Conservation (phyloP, 2,797 vertebrate genomes). For the Sphaeramia orbicularis region DNA sequence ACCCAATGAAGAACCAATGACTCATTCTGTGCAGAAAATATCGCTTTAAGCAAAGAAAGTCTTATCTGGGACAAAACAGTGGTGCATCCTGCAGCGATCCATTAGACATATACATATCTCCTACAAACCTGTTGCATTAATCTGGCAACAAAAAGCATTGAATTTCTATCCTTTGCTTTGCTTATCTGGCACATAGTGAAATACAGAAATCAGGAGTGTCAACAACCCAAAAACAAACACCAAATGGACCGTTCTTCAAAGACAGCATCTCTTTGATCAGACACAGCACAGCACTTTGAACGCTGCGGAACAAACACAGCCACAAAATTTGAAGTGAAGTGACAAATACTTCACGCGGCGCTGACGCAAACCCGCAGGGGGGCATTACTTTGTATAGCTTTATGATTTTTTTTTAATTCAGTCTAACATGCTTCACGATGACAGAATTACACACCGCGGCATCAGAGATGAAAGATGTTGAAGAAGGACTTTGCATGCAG, state of each 20-base stretch:
- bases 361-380: conserved; percentile 36
- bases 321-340: conserved; percentile 55
- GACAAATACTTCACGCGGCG: conserved; percentile 67
- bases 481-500: conserved; percentile 11
- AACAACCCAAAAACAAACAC: conserved; percentile 60
- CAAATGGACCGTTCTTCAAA: conserved; percentile 65
- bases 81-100: conserved; percentile 48
- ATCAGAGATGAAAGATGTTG: conserved; percentile 37
- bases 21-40: conserved; percentile 10
- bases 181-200: conserved; percentile 67
- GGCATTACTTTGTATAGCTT: conserved; percentile 38
- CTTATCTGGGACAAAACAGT: conserved; percentile 63
- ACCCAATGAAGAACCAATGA: conserved; percentile 19
- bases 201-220: conserved; percentile 61
- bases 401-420: conserved; percentile 37
- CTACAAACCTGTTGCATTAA: conserved; percentile 67
- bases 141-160: conserved; percentile 54
- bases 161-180: conserved; percentile 33
- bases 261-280: conserved; percentile 68
- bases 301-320: conserved; percentile 53
- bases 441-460: conserved; percentile 43
- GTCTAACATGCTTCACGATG: conserved; percentile 54
- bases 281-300: conserved; percentile 60
- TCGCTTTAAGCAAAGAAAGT: conserved; percentile 36
- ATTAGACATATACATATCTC: conserved; percentile 59